Percentiles rank a stretch among this genome's conserved stretches.
Conservation (phyloP, 1,140 invertebrate species). For the Dendroctonus valens region DNA sequence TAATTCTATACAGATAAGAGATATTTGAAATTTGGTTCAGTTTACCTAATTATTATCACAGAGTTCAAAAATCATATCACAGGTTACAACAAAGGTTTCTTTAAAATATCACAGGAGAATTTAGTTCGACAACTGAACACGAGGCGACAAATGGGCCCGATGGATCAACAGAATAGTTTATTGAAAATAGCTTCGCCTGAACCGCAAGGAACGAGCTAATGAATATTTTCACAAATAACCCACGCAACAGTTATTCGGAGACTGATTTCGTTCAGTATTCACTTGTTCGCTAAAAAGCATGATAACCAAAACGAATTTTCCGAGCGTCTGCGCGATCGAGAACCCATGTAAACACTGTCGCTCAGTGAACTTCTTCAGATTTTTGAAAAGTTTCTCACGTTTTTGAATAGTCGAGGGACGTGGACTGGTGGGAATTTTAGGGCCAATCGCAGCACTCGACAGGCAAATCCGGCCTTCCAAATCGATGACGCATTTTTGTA, state of each 20-base stretch:
- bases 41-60: not conserved
- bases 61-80: not conserved
- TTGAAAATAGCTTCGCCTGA: not conserved
- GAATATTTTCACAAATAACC: not conserved
- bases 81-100: not conserved
- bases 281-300: not conserved
- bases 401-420: slow-evolving; percentile 3
- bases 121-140: not conserved
- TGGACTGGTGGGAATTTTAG: not conserved
- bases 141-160: not conserved
- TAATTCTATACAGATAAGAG: too few relatives aligned
- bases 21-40: too few relatives aligned
- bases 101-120: slow-evolving; percentile 1
- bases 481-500: not conserved
- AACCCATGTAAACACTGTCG: slow-evolving; percentile 6
- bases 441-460: not conserved
- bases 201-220: not conserved
- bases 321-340: slow-evolving; percentile 1
- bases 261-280: slow-evolving; percentile 10
- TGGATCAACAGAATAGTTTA: not conserved
- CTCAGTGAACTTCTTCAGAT: not conserved
- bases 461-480: slow-evolving; percentile 9
- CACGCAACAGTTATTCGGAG: slow-evolving; percentile 19
- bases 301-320: slow-evolving; percentile 1
- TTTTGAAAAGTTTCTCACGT: not conserved